These are phyloP conservation scores for Ifrita kowaldi DNA, from an alignment of 2,113 vertebrate genomes.

Conservation along the genomic window DNA sequence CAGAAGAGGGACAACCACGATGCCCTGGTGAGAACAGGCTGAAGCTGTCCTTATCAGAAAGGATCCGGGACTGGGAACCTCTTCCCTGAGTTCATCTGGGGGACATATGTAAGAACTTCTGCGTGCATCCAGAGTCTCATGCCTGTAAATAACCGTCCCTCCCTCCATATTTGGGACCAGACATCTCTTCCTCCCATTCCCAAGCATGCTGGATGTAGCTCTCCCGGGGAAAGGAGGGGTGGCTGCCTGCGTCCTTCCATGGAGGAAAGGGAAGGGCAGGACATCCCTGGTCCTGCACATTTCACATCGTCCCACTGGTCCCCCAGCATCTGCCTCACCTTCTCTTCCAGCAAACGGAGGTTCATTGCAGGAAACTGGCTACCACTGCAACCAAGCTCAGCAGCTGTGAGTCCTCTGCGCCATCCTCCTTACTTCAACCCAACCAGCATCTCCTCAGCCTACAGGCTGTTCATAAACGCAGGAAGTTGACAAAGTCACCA, in stretches of 20 bases:
- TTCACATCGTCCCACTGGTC: background rate
- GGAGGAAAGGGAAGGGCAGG: background rate
- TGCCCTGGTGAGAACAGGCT: background rate
- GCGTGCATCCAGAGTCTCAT: background rate
- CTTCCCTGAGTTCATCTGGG: constrained; percentile 4
- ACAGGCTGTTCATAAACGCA: background rate
- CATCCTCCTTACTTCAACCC: background rate
- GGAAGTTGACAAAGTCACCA: constrained; percentile 27
- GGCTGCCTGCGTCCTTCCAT: background rate
- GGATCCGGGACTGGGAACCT: background rate
- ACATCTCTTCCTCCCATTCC: background rate
- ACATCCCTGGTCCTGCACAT: background rate
- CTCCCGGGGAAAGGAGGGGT: background rate
- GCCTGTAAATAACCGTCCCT: background rate
- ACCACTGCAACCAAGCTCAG: background rate
- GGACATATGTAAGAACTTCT: background rate
- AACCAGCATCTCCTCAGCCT: background rate
- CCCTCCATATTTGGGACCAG: background rate
- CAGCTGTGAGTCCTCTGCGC: background rate
- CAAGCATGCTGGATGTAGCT: background rate
- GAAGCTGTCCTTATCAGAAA: background rate
- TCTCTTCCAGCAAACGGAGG: background rate
- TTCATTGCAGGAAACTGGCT: background rate
- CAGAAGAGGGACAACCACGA: background rate
- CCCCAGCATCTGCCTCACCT: background rate